phyloP scores from a whole-genome alignment of 2,113 vertebrate species.

The Lepisosteus osseus region DNA sequence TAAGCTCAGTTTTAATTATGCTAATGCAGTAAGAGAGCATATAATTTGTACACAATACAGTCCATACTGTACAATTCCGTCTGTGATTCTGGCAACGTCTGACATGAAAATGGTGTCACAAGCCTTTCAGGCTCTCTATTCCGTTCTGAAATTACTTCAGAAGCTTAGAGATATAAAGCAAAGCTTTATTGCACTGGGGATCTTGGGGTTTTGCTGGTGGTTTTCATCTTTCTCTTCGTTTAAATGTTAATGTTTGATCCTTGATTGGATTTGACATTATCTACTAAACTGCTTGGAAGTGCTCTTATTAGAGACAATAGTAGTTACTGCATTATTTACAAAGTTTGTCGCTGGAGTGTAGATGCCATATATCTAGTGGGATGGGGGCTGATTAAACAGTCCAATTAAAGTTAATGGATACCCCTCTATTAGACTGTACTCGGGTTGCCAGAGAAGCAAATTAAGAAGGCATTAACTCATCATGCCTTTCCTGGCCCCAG shows the following conservation, averaged over 20 bases:
- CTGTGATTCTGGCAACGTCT: conserved; percentile 10
- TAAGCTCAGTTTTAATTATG: conserved; percentile 18
- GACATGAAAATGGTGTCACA: neutral
- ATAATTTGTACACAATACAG: neutral
- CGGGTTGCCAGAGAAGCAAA: conserved; percentile 18
- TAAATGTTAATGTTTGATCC: conserved; percentile 4
- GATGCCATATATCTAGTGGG: conserved; percentile 10
- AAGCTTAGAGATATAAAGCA: neutral
- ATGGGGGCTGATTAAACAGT: neutral
- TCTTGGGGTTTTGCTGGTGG: neutral
- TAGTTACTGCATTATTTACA: conserved; percentile 15
- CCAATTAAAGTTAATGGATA: conserved; percentile 19
- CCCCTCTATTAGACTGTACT: conserved; percentile 20
- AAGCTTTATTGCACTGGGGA: neutral
- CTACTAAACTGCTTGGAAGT: neutral
- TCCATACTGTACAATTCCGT: neutral
- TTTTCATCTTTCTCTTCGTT: conserved; percentile 11
- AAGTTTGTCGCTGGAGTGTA: neutral
- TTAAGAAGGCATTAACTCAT: conserved; percentile 11
- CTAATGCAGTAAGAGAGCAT: neutral
- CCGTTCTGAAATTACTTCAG: too few relatives aligned
- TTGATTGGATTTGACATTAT: neutral
- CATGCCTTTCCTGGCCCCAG: neutral
- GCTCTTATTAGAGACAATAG: neutral
- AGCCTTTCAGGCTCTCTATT: too few relatives aligned